Base-by-base conservation (phyloP, 2,888 invertebrate species). In the Folsomia manolachei region DNA sequence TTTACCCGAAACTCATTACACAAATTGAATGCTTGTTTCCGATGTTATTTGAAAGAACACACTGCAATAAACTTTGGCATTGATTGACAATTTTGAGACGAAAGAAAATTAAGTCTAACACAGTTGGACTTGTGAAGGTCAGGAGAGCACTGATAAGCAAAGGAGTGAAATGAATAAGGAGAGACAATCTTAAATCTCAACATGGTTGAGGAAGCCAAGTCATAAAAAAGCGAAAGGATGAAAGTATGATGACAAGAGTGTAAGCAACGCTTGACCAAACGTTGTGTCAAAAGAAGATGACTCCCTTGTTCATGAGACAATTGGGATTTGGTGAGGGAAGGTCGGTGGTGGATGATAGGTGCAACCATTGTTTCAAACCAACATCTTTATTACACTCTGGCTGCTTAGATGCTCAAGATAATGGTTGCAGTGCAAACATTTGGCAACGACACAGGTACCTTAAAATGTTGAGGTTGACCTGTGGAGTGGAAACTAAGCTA, bases 311-410 rank as follows among this genome's bases (percentile, higher is more conserved):
- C n/a, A 14, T 14, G 39, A 39, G 64, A 27, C 64, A 64, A 64
- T 25, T 64, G 64, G 27, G 64, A 64, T 64, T 64, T 27, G 2
- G 4, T 64, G 27, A 64, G 27, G 64, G 27, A 64, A 64, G 64
- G 64, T 64, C 64, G 64, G 64, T 64, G n/a, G 19, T 64, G 23
- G 60, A n/a, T 60, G 23, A 60, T 51, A n/a, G 18, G 21, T 7
- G 2, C n/a, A 27, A 21, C 7, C 26, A 27, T 64, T 64, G 64
- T 64, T 25, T 18, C 9, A 2, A 27, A 64, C 27, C 19, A 64
- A 27, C 26, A 64, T 64, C 39, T 39, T 39, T 14, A 39, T 39
- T 39, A 39, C 56, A 51, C 21, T 14, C 11, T 56, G 7, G 56
- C n/a, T 7, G 19, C 21, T 56, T 19, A 14, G 56, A 56, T 56